Percentiles rank a stretch among this genome's conserved stretches.
These are phyloP conservation scores for Trypoxylon attenuatum DNA, from an alignment of 2,888 invertebrate species.

Conservation along the genomic window DNA sequence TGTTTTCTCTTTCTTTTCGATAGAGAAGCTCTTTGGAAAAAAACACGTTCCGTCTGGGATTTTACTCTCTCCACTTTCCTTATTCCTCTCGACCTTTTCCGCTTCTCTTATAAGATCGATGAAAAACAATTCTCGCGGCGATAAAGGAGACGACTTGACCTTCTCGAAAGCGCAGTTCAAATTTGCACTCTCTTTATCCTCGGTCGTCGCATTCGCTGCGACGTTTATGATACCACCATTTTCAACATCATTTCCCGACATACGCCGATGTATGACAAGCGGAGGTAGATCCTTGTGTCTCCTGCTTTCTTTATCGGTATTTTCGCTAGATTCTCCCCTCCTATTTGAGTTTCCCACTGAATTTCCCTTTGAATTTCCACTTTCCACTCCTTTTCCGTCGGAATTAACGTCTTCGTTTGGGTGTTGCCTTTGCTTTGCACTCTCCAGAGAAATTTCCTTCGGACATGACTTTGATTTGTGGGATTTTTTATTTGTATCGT, in stretches of 20 bases:
- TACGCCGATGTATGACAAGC: conserved; percentile 53
- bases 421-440: neutral
- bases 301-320: conserved; percentile 2
- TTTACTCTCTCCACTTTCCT: neutral
- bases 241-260: conserved; percentile 44
- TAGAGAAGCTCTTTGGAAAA: conserved; percentile 19
- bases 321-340: neutral
- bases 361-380: no score
- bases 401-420: neutral
- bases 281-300: conserved; percentile 45
- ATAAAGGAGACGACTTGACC: conserved; percentile 55
- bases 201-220: conserved; percentile 15
- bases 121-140: conserved; percentile 74
- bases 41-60: conserved; percentile 13
- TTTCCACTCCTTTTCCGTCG: conserved; percentile 2
- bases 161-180: neutral
- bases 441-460: neutral
- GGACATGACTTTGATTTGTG: conserved; percentile 27
- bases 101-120: conserved; percentile 70
- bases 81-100: conserved; percentile 47
- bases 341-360: no score
- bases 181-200: conserved; percentile 6
- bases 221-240: conserved; percentile 32
- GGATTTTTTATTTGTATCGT: neutral
- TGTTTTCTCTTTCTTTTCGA: neutral